Evolutionary conservation across 2,797 vertebrate species (phyloP).

Genomic region (Hozukius guyotensis): DNA sequence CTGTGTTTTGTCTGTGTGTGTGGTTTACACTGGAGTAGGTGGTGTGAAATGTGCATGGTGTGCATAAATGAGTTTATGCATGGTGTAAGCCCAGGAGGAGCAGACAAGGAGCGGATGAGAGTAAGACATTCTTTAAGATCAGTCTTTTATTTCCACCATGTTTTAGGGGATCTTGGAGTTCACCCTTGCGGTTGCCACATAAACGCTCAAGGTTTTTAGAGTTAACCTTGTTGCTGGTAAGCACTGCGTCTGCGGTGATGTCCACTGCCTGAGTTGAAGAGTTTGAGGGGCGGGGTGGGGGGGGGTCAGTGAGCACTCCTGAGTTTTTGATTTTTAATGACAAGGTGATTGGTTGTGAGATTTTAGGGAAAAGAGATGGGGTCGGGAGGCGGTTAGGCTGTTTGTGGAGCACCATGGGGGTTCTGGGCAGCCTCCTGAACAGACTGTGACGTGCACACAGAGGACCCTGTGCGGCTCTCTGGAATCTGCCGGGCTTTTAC

Average conservation of each 20-base stretch:
- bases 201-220: slow-evolving; percentile 88
- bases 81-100: slow-evolving; percentile 63
- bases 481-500: slow-evolving; percentile 93
- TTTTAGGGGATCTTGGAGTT: slow-evolving; percentile 56
- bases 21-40: slow-evolving; percentile 75
- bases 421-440: slow-evolving; percentile 49
- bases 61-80: slow-evolving; percentile 92
- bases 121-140: slow-evolving; percentile 48
- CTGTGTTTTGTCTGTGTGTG: slow-evolving; percentile 61
- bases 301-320: slow-evolving; percentile 40
- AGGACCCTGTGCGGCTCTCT: slow-evolving; percentile 81
- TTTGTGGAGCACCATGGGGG: slow-evolving; percentile 52
- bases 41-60: slow-evolving; percentile 88
- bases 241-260: slow-evolving; percentile 12
- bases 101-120: slow-evolving; percentile 29
- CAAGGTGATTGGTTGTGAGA: slow-evolving; percentile 45
- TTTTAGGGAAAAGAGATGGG: slow-evolving; percentile 45
- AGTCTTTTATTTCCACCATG: slow-evolving; percentile 57
- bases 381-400: slow-evolving; percentile 36
- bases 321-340: slow-evolving; percentile 69
- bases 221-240: slow-evolving; percentile 87
- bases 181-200: slow-evolving; percentile 55
- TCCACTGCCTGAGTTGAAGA: slow-evolving; percentile 38
- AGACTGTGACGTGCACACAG: slow-evolving; percentile 62
- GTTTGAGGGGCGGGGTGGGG: slow-evolving; percentile 29